phyloP scores from a whole-genome alignment of 2,113 vertebrate species.

The Podilymbus podiceps region DNA sequence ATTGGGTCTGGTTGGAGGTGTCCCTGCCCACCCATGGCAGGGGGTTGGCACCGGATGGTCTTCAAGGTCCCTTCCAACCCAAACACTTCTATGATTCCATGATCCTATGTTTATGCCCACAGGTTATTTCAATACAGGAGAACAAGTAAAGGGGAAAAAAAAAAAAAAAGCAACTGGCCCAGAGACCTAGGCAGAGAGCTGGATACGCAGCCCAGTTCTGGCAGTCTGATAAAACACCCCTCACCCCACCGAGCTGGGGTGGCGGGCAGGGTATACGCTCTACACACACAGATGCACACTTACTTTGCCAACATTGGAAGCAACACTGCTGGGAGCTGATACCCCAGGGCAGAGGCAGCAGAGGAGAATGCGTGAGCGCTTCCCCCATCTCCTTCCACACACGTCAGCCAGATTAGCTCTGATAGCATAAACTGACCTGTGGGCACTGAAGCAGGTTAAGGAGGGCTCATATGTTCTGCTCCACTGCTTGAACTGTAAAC shows the following conservation, averaged over 20 bases:
- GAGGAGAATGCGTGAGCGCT: neutral
- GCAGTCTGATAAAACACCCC: neutral
- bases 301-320: neutral
- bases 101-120: neutral
- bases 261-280: neutral
- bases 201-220: neutral
- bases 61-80: too few relatives aligned
- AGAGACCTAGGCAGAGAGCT: neutral
- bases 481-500: neutral
- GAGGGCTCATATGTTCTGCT: neutral
- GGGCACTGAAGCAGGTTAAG: neutral
- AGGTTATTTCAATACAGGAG: neutral
- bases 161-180: neutral
- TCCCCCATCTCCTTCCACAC: neutral
- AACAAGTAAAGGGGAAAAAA: neutral
- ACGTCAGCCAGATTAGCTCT: too few relatives aligned
- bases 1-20: too few relatives aligned
- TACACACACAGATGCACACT: neutral
- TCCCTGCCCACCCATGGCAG: too few relatives aligned
- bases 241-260: neutral
- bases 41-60: too few relatives aligned
- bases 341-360: neutral
- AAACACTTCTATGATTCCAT: too few relatives aligned
- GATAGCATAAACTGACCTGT: neutral
- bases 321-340: neutral